A percentile compares a stretch with the other conserved stretches of the same genome.
Conservation (phyloP, 2,797 vertebrate species). For the Galaxias olidus region DNA sequence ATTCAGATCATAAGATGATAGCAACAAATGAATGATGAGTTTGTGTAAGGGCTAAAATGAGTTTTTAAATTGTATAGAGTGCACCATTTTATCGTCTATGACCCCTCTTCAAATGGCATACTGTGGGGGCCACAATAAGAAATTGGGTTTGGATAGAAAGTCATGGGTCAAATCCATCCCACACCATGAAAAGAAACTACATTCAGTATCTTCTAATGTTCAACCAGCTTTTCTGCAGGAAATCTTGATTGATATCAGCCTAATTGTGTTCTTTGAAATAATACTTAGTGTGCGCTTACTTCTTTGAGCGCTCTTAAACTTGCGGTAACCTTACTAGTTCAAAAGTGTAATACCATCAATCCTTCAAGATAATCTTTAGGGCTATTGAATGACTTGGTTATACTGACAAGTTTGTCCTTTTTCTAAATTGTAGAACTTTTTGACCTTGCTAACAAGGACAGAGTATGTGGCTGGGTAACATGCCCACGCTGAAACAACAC, state of each 20-base stretch:
- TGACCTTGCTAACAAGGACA: too few relatives aligned
- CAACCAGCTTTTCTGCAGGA: background rate
- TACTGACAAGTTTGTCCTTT: too few relatives aligned
- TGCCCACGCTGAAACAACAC: background rate
- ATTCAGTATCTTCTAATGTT: background rate
- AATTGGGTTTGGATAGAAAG: constrained; percentile 19
- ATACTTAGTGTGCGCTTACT: too few relatives aligned
- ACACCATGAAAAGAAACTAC: background rate
- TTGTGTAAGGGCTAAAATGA: constrained; percentile 8
- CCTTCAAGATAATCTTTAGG: too few relatives aligned
- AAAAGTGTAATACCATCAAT: background rate
- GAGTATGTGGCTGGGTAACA: too few relatives aligned
- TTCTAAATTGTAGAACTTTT: too few relatives aligned
- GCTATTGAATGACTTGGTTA: too few relatives aligned
- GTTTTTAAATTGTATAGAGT: constrained; percentile 28
- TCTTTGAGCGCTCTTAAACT: too few relatives aligned
- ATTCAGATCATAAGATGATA: constrained; percentile 20
- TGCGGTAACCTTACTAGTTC: constrained; percentile 11
- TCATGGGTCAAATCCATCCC: constrained; percentile 8
- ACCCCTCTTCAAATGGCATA: constrained; percentile 2
- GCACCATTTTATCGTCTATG: constrained; percentile 22
- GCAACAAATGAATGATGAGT: constrained; percentile 5
- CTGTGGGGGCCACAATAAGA: constrained; percentile 12
- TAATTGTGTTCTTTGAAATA: background rate
- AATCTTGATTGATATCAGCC: background rate